Base-by-base conservation (phyloP, 2,888 invertebrate species). In the Eurois occulta region DNA sequence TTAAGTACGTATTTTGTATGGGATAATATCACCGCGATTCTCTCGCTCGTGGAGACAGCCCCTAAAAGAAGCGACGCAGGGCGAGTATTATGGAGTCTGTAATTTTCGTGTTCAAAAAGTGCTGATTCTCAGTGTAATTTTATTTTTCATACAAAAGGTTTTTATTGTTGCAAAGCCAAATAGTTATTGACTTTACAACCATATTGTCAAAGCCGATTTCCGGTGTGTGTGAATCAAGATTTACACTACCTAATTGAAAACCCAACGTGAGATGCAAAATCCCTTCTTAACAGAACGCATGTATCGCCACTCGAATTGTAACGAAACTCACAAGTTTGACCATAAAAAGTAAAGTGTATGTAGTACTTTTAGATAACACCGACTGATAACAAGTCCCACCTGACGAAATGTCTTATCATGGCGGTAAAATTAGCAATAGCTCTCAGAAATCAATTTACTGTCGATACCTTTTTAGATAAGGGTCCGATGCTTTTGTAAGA, bases 311-410 rank as follows among this genome's bases (percentile, higher is more conserved):
- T 75, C 28, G 18, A 38, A 62, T 68, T 41, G 52, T 80, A 65
- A 69, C 24, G 35, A 48, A 55, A 80, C 18, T 21, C 2, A 48
- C n/a, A 65, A 52, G 68, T 28, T 55, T 58, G n/a, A 38, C n/a
- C 13, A 55, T 43, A 66, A 55, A 78, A 38, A 48, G 38, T 58
- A 32, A 73, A 73, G 66, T 80, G 35, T 60, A 64, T 64, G 65
- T 24, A 48, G 48, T 65, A 41, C 58, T 60, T 28, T 28, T 52
- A 28, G 58, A 76, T 80, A 80, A 58, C 58, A 65, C 13, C n/a
- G 80, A 69, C n/a, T 35, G 80, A 81, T 80, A 80, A 55, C 41
- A 8, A 35, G 28, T 1, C 21, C n/a, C 35, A 69, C 11, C 68
- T 65, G 58, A 58, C 41, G 41, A 58, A 55, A 58, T 24, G 21